phyloP scores from a whole-genome alignment of 2,113 vertebrate genomes.

The Grus americana region DNA sequence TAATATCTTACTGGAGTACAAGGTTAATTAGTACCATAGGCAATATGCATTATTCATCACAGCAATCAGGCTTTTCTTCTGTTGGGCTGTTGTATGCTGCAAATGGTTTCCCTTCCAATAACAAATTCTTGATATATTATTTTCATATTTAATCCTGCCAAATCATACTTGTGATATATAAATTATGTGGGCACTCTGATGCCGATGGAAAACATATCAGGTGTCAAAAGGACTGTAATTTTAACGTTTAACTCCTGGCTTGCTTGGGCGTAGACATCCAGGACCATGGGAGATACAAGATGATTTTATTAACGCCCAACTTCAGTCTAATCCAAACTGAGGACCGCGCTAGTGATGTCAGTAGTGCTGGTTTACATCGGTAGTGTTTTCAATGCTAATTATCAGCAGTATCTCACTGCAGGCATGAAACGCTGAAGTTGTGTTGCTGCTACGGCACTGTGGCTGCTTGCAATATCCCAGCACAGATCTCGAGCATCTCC shows the following conservation, averaged over 20 bases:
- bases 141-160: conserved; percentile 63
- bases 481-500: background rate
- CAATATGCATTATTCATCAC: conserved; percentile 74
- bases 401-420: background rate
- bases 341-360: background rate
- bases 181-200: conserved; percentile 11
- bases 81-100: conserved; percentile 33
- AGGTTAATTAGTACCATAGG: conserved; percentile 79
- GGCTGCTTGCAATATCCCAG: background rate
- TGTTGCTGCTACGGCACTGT: background rate
- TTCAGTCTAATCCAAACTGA: background rate
- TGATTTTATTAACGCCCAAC: background rate
- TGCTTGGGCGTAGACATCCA: background rate
- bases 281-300: background rate
- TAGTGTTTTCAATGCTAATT: background rate
- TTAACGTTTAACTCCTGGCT: background rate
- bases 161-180: conserved; percentile 38
- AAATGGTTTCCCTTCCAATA: conserved; percentile 54
- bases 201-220: background rate
- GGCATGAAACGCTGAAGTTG: rapidly evolving
- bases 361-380: background rate
- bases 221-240: background rate
- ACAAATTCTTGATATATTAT: conserved; percentile 61
- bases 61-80: conserved; percentile 69
- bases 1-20: conserved; percentile 64